Evolutionary conservation across 2,888 invertebrate genomes (phyloP), one percentile per base, ranked within the genome.

Genomic region (Oscheius onirici): DNA sequence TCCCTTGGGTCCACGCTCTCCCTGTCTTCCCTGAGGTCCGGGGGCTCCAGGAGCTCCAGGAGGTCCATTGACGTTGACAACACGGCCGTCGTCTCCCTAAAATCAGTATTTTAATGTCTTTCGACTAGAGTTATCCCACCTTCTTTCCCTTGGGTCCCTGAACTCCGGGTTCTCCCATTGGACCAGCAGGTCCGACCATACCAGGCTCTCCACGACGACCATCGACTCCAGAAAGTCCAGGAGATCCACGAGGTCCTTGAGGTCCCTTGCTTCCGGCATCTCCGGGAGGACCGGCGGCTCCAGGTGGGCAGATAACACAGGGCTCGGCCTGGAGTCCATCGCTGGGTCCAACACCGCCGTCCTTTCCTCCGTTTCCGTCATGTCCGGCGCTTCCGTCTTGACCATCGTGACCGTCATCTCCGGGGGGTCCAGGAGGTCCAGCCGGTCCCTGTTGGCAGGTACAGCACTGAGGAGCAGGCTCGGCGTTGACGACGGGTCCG

Each of bases 101-200:
- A 57, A 34, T n/a, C n/a, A 11, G 3, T n/a, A 22, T 17, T 51
- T 51, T n/a, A 8, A 20, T 20, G 3, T 51, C 2, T 15, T 20
- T 24, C 20, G 11, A 3, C 3, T 5, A 20, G 52, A 22, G 60
- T 10, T 28, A 17, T 15, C 22, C 24, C 41, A 60, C 60, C 41
- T 75, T 75, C 76, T 81, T 79, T 73, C 84, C 83, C 52, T 74
- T 69, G 63, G 78, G 72, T 75, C 83, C 83, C 28, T 72, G 74
- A 58, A 74, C 72, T 72, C 83, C 82, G 17, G 75, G 80, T 24
- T 77, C 75, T 69, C 83, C 84, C 66, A 78, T 73, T 11, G 83
- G 82, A 69, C 86, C 86, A n/a, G 84, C 78, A 49, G 86, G 82
- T 78, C 86, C 86, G 20, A 78, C 79, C 86, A 86, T 87, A 65